phyloP scores from a whole-genome alignment of 2,888 invertebrate species.

The Mactromeris polynyma region DNA sequence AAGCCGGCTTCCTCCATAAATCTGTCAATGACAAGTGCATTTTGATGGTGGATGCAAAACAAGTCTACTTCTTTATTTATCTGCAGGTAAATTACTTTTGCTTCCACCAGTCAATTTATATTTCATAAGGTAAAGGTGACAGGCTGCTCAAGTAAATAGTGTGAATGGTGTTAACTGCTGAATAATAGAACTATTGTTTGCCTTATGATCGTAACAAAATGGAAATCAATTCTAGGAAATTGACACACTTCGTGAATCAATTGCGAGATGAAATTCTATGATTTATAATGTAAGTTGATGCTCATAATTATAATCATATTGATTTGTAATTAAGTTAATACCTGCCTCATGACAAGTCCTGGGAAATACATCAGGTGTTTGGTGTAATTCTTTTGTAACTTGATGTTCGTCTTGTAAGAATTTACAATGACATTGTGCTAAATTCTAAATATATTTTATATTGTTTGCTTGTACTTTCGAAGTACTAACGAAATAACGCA shows the following conservation, averaged over 20 bases:
- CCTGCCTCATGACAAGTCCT: not conserved
- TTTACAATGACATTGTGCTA: too few relatives aligned
- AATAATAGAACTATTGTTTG: not conserved
- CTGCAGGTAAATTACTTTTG: not conserved
- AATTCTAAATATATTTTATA: too few relatives aligned
- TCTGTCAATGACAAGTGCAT: too few relatives aligned
- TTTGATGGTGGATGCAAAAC: too few relatives aligned
- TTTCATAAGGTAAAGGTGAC: not conserved
- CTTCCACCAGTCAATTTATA: not conserved
- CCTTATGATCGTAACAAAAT: not conserved
- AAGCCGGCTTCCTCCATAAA: too few relatives aligned
- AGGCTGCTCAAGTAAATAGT: not conserved
- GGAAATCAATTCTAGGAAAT: not conserved
- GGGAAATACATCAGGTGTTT: too few relatives aligned
- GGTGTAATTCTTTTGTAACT: too few relatives aligned
- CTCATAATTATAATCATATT: not conserved
- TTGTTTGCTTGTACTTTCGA: too few relatives aligned
- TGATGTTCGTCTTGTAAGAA: too few relatives aligned
- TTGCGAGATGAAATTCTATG: not conserved
- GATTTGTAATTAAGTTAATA: not conserved
- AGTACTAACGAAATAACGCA: too few relatives aligned
- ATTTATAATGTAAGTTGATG: constrained; percentile 2
- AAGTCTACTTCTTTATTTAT: not conserved
- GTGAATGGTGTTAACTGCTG: not conserved
- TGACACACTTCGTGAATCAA: not conserved